phyloP scores from a whole-genome alignment of 1,140 invertebrate species.

The Neuroterus valhalla region DNA sequence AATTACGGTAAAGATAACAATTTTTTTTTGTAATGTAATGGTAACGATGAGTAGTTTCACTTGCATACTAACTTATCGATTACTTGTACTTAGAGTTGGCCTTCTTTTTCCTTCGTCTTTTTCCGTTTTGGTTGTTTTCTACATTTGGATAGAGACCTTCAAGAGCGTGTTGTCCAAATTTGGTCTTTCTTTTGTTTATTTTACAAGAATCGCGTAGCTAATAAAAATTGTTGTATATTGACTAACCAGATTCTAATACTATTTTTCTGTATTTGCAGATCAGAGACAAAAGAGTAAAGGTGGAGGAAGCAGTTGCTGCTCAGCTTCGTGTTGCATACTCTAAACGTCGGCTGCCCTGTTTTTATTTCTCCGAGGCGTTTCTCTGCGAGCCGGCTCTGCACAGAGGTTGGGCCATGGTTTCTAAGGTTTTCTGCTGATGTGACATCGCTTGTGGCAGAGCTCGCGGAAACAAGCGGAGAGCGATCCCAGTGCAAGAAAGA shows the following conservation, averaged over 20 bases:
- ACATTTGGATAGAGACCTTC: too few relatives aligned
- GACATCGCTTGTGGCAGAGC: slow-evolving; percentile 69
- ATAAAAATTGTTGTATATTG: slow-evolving; percentile 28
- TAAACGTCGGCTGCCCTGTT: slow-evolving; percentile 77
- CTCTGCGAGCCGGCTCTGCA: slow-evolving; percentile 59
- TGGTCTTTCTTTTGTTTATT: slow-evolving; percentile 29
- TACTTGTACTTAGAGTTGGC: too few relatives aligned
- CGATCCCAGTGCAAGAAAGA: background rate
- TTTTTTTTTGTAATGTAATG: too few relatives aligned
- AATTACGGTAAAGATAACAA: too few relatives aligned
- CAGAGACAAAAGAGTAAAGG: slow-evolving; percentile 96
- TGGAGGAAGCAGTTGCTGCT: slow-evolving; percentile 93
- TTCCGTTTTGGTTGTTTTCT: too few relatives aligned
- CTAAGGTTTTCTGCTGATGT: slow-evolving; percentile 72
- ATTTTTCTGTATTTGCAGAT: slow-evolving; percentile 81
- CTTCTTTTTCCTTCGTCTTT: too few relatives aligned
- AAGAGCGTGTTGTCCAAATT: too few relatives aligned
- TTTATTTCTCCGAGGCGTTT: slow-evolving; percentile 53
- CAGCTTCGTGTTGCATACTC: slow-evolving; percentile 92
- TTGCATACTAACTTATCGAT: too few relatives aligned
- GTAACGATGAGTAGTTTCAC: too few relatives aligned
- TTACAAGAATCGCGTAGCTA: slow-evolving; percentile 8
- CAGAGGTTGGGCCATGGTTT: slow-evolving; percentile 67
- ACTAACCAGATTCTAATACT: background rate
- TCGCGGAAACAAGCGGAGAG: slow-evolving; percentile 55